These are phyloP conservation scores for Apostichopus parvimensis DNA, from an alignment of 35 echinoderm and acorn worm genomes.

Conservation along the genomic window DNA sequence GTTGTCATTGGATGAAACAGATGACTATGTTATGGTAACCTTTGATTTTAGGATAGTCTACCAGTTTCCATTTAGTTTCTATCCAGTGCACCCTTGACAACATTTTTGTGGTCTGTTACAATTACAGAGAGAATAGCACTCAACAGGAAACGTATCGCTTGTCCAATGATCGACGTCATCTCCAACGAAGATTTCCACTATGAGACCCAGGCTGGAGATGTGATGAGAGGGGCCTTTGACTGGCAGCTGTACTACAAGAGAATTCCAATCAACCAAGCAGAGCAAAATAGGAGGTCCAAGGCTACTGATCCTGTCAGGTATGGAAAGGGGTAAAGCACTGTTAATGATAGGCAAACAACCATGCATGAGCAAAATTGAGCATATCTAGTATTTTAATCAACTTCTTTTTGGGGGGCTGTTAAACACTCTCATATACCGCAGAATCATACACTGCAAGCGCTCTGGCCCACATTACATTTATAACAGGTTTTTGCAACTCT, in stretches of 20 bases:
- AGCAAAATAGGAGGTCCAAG: slow-evolving; percentile 69
- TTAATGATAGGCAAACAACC: neutral
- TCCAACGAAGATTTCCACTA: slow-evolving; percentile 98
- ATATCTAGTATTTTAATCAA: no score
- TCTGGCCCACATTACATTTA: no score
- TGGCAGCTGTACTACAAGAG: slow-evolving; percentile 98
- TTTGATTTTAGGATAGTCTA: no score
- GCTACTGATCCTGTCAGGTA: slow-evolving; percentile 87
- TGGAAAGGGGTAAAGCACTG: neutral
- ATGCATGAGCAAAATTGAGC: no score
- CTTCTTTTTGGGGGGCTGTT: no score
- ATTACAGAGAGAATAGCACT: slow-evolving; percentile 87
- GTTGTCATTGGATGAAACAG: no score
- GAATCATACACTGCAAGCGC: no score
- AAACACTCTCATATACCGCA: no score
- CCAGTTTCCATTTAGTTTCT: no score
- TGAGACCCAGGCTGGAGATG: slow-evolving; percentile 94
- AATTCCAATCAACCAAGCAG: slow-evolving; percentile 89
- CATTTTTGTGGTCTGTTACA: neutral
- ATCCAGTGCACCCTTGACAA: no score
- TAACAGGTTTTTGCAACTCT: no score
- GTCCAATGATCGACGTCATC: slow-evolving; percentile 99
- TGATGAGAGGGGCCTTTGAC: slow-evolving; percentile 97
- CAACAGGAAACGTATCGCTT: slow-evolving; percentile 82
- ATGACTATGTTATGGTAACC: no score